Conservation (phyloP, 1,140 invertebrate species). For the Whitmania pigra region DNA sequence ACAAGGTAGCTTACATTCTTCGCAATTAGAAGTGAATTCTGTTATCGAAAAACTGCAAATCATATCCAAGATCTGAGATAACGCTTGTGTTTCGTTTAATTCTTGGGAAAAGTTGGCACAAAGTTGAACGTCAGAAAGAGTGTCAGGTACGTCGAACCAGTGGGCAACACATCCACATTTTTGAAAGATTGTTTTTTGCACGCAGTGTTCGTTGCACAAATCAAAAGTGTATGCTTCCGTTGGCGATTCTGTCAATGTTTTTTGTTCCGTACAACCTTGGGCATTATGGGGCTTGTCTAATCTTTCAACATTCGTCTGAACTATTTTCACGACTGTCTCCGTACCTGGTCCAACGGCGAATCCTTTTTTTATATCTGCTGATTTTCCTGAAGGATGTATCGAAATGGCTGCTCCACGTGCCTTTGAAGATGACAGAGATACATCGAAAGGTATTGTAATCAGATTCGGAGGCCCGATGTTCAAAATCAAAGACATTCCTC, state of each 20-base stretch:
- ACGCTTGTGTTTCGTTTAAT: background rate
- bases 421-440: background rate
- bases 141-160: background rate
- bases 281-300: background rate
- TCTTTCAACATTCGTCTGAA: background rate
- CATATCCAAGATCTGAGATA: background rate
- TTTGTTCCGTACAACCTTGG: background rate
- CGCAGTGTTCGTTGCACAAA: background rate
- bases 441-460: background rate
- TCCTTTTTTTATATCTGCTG: background rate
- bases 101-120: background rate
- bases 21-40: background rate
- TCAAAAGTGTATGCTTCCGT: background rate
- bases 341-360: constrained; percentile 11
- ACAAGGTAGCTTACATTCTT: background rate
- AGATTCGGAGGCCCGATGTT: background rate
- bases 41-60: background rate
- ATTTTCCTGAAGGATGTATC: background rate
- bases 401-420: background rate
- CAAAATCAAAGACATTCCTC: constrained; percentile 8
- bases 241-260: background rate
- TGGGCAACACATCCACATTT: background rate
- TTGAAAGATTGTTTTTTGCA: background rate
- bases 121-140: background rate
- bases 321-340: background rate